Evolutionary conservation across 2,888 invertebrate species (phyloP).

Genomic region (Drosophila meridionalis): DNA sequence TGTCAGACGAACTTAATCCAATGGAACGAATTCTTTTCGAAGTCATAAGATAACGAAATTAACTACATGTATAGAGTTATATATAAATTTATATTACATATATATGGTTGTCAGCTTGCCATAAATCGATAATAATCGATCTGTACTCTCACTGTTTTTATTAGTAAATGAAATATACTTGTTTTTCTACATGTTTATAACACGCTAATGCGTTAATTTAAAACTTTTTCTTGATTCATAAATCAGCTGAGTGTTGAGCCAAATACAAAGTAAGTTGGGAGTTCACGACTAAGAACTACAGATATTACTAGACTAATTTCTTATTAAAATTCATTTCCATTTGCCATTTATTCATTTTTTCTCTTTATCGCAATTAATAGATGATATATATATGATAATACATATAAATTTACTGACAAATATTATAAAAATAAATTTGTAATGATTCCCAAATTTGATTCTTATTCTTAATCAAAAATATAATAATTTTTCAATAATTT

Average conservation of each 20-base stretch:
- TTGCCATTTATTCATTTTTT: not conserved
- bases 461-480: too few relatives aligned
- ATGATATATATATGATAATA: too few relatives aligned
- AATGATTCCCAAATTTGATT: too few relatives aligned
- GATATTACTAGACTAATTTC: not conserved
- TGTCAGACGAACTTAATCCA: slow-evolving; percentile 50
- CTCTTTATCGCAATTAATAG: too few relatives aligned
- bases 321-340: not conserved
- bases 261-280: not conserved
- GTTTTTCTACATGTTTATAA: not conserved
- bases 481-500: too few relatives aligned
- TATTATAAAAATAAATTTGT: too few relatives aligned
- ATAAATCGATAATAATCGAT: slow-evolving; percentile 5
- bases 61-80: not conserved
- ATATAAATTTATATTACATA: not conserved
- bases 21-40: slow-evolving; percentile 6
- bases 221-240: slow-evolving; percentile 2
- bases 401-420: too few relatives aligned
- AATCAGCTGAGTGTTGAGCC: not conserved
- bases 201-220: not conserved
- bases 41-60: not conserved
- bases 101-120: not conserved
- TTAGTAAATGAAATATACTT: not conserved
- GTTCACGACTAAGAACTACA: not conserved
- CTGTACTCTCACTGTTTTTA: not conserved